Conservation (phyloP, 2,113 vertebrate genomes). For the Rattus rattus region DNA sequence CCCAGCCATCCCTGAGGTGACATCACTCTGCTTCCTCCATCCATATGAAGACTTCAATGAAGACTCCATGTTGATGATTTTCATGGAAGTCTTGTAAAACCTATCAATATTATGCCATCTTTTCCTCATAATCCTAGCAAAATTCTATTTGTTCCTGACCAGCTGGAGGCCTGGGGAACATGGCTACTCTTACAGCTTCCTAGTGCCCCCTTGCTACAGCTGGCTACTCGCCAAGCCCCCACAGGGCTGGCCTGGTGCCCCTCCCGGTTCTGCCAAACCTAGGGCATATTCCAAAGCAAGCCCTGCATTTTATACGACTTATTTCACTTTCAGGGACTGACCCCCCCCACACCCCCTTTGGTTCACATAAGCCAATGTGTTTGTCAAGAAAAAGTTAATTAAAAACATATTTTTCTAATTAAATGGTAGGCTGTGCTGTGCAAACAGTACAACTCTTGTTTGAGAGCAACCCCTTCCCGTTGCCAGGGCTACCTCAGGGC, state of each 20-base stretch:
- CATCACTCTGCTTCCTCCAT: too few species aligned
- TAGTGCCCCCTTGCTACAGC: fast-evolving
- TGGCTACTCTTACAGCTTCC: background rate
- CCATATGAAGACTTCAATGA: background rate
- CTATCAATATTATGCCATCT: background rate
- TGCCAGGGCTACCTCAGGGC: constrained; percentile 62
- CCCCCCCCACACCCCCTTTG: background rate
- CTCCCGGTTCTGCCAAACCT: background rate
- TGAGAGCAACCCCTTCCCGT: constrained; percentile 55
- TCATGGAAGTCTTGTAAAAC: background rate
- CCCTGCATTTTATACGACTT: background rate
- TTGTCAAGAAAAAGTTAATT: constrained; percentile 81
- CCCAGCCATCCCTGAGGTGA: too few species aligned
- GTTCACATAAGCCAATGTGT: constrained; percentile 60
- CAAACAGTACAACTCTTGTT: constrained; percentile 79
- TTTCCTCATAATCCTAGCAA: background rate
- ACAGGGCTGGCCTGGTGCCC: background rate
- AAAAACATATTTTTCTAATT: constrained; percentile 81
- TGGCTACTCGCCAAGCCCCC: background rate
- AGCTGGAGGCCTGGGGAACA: background rate
- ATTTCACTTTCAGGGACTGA: background rate
- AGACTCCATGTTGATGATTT: too few species aligned
- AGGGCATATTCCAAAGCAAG: background rate
- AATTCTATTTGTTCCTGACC: too few species aligned
- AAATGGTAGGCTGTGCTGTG: constrained; percentile 72